Evolutionary conservation across 2,797 vertebrate genomes (phyloP).

Genomic region (Rhadinocentrus ornatus): DNA sequence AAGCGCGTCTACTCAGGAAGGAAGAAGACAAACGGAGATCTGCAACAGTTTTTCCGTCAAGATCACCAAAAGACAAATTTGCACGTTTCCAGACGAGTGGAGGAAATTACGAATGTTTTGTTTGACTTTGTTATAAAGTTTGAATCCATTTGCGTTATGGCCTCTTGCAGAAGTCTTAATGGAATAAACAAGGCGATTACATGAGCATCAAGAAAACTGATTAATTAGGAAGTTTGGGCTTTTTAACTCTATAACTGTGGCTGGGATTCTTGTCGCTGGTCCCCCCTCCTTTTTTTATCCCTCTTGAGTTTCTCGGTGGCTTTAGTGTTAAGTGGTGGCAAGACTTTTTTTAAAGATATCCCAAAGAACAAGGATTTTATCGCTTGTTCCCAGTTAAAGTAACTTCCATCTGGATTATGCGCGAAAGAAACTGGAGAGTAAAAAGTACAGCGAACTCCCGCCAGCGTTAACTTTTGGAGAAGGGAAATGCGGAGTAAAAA

Average conservation of each 20-base stretch:
- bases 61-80: not conserved
- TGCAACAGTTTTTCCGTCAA: not conserved
- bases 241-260: constrained; percentile 3
- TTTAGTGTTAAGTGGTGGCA: constrained; percentile 34
- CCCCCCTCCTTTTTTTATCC: constrained; percentile 35
- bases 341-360: constrained; percentile 15
- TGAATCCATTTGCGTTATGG: constrained; percentile 29
- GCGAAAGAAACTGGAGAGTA: constrained; percentile 24
- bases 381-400: not conserved
- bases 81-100: constrained; percentile 8
- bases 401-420: constrained; percentile 44
- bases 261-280: constrained; percentile 58
- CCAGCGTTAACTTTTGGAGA: constrained; percentile 30
- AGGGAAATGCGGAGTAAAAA: constrained; percentile 74
- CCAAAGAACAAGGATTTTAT: constrained; percentile 26
- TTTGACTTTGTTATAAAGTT: constrained; percentile 29
- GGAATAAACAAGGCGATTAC: constrained; percentile 46
- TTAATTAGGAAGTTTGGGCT: constrained; percentile 32
- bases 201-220: constrained; percentile 20
- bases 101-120: constrained; percentile 15
- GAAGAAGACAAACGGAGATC: constrained; percentile 21
- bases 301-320: constrained; percentile 60
- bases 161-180: constrained; percentile 14
- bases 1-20: constrained; percentile 47
- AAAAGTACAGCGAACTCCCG: constrained; percentile 17